phyloP scores from a whole-genome alignment of 2,797 vertebrate genomes.

The Catamblyrhynchus diadema region DNA sequence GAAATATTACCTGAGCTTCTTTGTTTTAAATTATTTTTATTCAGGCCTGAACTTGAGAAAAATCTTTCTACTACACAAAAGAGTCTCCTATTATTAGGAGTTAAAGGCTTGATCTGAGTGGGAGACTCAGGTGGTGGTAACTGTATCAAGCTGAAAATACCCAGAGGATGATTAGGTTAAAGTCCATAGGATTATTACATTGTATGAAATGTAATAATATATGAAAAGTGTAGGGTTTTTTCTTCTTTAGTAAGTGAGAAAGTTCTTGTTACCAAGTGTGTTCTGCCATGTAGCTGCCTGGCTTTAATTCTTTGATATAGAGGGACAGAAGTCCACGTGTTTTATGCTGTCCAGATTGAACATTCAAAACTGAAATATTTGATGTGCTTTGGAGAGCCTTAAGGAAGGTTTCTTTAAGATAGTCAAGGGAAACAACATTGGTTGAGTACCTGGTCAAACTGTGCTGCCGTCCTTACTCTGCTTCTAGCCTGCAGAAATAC shows the following conservation, averaged over 20 bases:
- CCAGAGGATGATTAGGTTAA: neutral
- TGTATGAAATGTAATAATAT: neutral
- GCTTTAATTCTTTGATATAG: neutral
- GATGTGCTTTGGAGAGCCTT: fast-evolving
- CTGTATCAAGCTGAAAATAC: neutral
- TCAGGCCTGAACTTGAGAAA: neutral
- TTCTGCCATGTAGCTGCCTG: neutral
- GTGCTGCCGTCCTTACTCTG: fast-evolving
- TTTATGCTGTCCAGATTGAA: neutral
- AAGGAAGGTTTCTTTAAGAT: neutral
- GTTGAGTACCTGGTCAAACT: neutral
- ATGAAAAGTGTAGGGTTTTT: fast-evolving
- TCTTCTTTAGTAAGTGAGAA: neutral
- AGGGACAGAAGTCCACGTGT: neutral
- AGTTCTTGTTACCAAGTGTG: neutral
- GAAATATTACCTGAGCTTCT: neutral
- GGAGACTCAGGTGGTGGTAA: neutral
- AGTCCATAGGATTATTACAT: neutral
- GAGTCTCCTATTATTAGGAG: neutral
- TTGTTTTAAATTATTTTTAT: neutral
- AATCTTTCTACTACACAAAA: neutral
- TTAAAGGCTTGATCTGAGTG: too few species aligned
- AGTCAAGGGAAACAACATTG: neutral
- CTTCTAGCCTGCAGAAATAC: neutral
- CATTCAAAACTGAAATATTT: neutral